Evolutionary conservation across 2,797 vertebrate genomes (phyloP), one percentile per base, ranked within the genome.

Genomic region (Peromyscus eremicus): DNA sequence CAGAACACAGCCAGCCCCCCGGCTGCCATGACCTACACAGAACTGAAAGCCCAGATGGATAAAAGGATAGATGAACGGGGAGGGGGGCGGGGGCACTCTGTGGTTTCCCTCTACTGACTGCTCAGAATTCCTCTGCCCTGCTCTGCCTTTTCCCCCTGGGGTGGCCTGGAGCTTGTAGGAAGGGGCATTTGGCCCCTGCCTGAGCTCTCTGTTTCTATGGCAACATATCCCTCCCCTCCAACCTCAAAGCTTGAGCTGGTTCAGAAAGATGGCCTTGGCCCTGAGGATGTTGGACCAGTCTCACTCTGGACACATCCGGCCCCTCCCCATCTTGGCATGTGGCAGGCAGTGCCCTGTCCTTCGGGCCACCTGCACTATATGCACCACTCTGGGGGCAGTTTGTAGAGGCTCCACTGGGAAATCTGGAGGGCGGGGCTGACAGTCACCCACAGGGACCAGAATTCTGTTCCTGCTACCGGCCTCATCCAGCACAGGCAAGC

Each of bases 191-290:
- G 43, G 8, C 13, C 73, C 40, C 27, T 64, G 25, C 12, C 86
- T 75, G 27, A 89, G 71, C 37, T 46, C 85, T 46, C 34, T 80
- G 60, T 79, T 79, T 66, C 60, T 77, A 79, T 90, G 60, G 60
- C 40, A 66, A 49, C 60, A 37, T 14, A n/a, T 46, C 57, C 43
- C 60, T 27, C 21, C 21, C 71, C 13, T 66, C 57, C 29, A 77
- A 76, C 32, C 60, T 66, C 32, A 49, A 6, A 77, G 57, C 55
- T 55, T 76, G 40, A 62, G 29, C 57, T 77, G 55, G 46, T 43
- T 75, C 52, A 76, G 17, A 32, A 75, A 76, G 37, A 89, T 34
- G 7, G 86, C 19, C 52, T 13, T 60, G 55, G 43, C 34, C 43
- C 43, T 34, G 19, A 23, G 55, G 14, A 60, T 40, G 70, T 43